Evolutionary conservation across 1,140 invertebrate species (phyloP), one percentile per base, ranked within the genome.

Genomic region (Contarinia nasturtii): DNA sequence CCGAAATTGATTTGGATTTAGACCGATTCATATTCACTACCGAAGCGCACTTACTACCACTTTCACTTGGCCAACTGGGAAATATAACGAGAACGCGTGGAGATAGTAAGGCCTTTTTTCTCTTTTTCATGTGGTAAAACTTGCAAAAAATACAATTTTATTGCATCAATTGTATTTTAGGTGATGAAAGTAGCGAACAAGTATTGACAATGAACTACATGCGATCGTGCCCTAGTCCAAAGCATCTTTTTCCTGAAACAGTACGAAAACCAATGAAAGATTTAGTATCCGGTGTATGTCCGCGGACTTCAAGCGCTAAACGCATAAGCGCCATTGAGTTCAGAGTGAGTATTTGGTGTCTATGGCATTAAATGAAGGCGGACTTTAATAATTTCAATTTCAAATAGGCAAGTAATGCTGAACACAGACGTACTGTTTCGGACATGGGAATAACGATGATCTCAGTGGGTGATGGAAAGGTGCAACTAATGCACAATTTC

Each of bases 21-120:
- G 88, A 97, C 65, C 82, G 95, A 62, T 98, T 94, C 69, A 78
- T 98, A 47, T 86, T 98, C 52, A 97, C 93, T 0, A 98, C 94
- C 0, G 94, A 98, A 63, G 94, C 90, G 2, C 94, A 98, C 69
- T 74, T 98, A 27, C 65, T 98, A 47, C 94, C 94, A 11, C 67
- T 98, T 1, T 81, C 80, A 11, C 67, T 95, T 20, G 84, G 80
- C 45, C 61, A 64, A 48, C 51, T 62, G 44, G 57, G 60, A 49
- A 64, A 64, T 47, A 50, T 57, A 33, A 62, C 61, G 43, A 59
- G 55, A 27, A 27, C 27, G 27, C 3, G 27, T 27, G 27, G 27
- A 27, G 27, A 27, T 5, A 27, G 27, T 27, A 27, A 27, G 27
- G n/a, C n/a, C n/a, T n/a, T n/a, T n/a, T n/a, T n/a, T n/a, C n/a